A percentile compares a stretch with the other conserved stretches of the same genome.
phyloP scores from a whole-genome alignment of 2,113 vertebrate species.

The Hiodon tergisus region DNA sequence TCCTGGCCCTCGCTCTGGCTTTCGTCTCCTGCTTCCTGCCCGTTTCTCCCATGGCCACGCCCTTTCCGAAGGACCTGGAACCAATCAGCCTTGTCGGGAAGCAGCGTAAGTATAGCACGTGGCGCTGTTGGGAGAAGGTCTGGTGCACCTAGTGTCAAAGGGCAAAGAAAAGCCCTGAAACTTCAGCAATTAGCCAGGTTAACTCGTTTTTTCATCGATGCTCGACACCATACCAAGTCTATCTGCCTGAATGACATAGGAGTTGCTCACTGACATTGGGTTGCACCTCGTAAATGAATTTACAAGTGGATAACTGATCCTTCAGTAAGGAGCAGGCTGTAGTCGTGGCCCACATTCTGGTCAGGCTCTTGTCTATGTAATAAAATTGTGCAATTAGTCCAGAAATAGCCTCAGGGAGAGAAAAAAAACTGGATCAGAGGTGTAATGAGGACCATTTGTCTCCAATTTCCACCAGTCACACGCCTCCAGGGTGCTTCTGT shows the following conservation, averaged over 20 bases:
- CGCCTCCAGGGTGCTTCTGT: not conserved
- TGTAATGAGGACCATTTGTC: constrained; percentile 1
- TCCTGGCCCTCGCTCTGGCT: constrained; percentile 8
- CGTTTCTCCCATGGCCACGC: constrained; percentile 25
- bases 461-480: not conserved
- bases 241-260: not conserved
- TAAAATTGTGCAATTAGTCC: constrained; percentile 2
- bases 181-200: no score
- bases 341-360: not conserved
- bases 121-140: not conserved
- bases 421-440: not conserved
- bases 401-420: constrained; percentile 1
- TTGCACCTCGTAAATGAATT: not conserved
- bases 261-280: not conserved
- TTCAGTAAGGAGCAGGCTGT: not conserved
- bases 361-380: not conserved
- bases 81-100: constrained; percentile 45
- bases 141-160: no score
- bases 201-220: not conserved
- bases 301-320: constrained; percentile 1
- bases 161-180: no score
- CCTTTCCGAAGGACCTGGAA: constrained; percentile 60
- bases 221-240: not conserved
- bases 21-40: constrained; percentile 38
- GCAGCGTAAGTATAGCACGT: constrained; percentile 45